These are phyloP conservation scores for Apis florea DNA, from an alignment of 1,140 invertebrate genomes.

Conservation along the genomic window DNA sequence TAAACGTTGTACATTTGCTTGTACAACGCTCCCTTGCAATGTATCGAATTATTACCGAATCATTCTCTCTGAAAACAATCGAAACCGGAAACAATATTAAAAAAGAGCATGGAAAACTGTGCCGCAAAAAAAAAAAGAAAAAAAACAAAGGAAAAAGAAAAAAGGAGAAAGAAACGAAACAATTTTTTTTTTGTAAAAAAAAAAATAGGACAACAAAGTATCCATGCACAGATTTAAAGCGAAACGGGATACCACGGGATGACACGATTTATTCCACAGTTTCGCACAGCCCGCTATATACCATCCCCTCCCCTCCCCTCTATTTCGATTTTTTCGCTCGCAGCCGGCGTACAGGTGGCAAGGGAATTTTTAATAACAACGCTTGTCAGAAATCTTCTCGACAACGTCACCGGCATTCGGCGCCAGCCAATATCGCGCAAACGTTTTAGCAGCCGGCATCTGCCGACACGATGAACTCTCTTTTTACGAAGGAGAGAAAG, in stretches of 20 bases:
- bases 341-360: slow-evolving; percentile 24
- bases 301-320: neutral
- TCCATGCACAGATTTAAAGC: neutral
- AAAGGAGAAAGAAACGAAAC: neutral
- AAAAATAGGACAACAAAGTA: no score
- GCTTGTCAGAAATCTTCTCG: slow-evolving; percentile 70
- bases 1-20: slow-evolving; percentile 4
- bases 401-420: slow-evolving; percentile 73
- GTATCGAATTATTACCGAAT: slow-evolving; percentile 22
- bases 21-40: neutral
- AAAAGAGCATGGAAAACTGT: no score
- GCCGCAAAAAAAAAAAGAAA: neutral
- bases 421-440: slow-evolving; percentile 70
- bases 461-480: slow-evolving; percentile 64
- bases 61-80: no score
- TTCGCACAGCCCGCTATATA: neutral
- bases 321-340: slow-evolving; percentile 52
- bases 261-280: slow-evolving; percentile 20
- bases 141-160: no score
- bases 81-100: no score
- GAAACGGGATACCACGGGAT: slow-evolving; percentile 20
- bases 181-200: no score
- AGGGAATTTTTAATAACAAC: slow-evolving; percentile 69
- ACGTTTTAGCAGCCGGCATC: slow-evolving; percentile 70
- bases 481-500: slow-evolving; percentile 45